Percentiles rank a stretch among this genome's conserved stretches.
phyloP scores from a whole-genome alignment of 2,113 vertebrate species.

The Condylura cristata region DNA sequence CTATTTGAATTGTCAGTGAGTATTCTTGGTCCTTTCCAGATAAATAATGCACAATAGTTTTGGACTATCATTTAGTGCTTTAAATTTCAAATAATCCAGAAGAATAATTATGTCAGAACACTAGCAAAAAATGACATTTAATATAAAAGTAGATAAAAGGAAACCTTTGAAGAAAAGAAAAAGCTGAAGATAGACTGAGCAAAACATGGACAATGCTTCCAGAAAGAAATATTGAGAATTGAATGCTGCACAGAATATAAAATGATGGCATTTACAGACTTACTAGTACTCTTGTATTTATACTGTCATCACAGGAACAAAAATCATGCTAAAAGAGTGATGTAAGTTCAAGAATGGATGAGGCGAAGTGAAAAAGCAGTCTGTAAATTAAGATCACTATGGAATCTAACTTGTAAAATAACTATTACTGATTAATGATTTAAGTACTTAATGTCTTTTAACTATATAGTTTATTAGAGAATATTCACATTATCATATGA shows the following conservation, averaged over 20 bases:
- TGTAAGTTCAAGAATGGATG: neutral
- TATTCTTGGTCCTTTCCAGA: neutral
- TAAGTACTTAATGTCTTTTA: neutral
- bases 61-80: neutral
- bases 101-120: neutral
- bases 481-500: neutral
- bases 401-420: neutral
- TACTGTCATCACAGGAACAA: neutral
- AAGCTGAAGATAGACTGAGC: neutral
- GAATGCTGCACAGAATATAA: neutral
- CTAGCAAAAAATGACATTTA: neutral
- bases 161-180: neutral
- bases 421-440: neutral
- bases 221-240: neutral
- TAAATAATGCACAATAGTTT: neutral
- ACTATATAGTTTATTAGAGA: neutral
- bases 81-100: neutral
- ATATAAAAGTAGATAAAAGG: neutral
- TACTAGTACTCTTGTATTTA: neutral
- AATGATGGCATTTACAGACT: neutral
- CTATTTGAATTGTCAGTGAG: neutral
- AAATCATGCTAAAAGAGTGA: neutral
- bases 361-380: neutral
- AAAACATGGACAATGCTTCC: neutral
- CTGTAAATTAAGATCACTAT: neutral